Conservation (phyloP, 2,888 invertebrate genomes). For the Philopedon plagiatum region DNA sequence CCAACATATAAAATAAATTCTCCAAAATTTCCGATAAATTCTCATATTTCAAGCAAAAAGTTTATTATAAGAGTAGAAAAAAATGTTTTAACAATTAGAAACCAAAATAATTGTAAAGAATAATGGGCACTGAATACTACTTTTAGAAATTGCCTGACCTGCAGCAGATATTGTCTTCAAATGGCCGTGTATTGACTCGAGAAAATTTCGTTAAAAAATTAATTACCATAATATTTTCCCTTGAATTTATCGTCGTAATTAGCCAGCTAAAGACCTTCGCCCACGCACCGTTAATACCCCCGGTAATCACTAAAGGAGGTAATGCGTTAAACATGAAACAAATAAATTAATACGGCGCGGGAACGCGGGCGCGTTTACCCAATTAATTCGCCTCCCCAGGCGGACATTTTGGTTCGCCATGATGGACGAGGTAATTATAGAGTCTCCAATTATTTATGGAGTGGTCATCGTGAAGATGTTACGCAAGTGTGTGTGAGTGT, state of each 20-base stretch:
- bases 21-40: too few relatives aligned
- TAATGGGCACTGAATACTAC: too few relatives aligned
- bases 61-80: too few relatives aligned
- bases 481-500: neutral
- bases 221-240: conserved; percentile 43
- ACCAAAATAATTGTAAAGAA: too few relatives aligned
- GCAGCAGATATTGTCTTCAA: too few relatives aligned
- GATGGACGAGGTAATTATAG: conserved; percentile 49
- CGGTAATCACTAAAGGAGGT: conserved; percentile 45
- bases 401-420: conserved; percentile 47
- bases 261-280: conserved; percentile 38
- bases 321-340: conserved; percentile 47
- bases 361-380: conserved; percentile 48
- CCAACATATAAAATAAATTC: too few relatives aligned
- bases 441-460: conserved; percentile 46
- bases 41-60: too few relatives aligned
- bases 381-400: conserved; percentile 47
- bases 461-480: conserved; percentile 20
- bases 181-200: too few relatives aligned
- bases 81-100: too few relatives aligned
- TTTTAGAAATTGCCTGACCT: too few relatives aligned
- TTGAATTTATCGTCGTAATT: conserved; percentile 44
- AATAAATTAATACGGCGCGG: conserved; percentile 47
- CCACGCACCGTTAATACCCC: conserved; percentile 44
- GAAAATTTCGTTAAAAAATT: conserved; percentile 19